Evolutionary conservation across 2,797 vertebrate genomes (phyloP), one percentile per base, ranked within the genome.

Genomic region (Melanotaenia trifasciata): DNA sequence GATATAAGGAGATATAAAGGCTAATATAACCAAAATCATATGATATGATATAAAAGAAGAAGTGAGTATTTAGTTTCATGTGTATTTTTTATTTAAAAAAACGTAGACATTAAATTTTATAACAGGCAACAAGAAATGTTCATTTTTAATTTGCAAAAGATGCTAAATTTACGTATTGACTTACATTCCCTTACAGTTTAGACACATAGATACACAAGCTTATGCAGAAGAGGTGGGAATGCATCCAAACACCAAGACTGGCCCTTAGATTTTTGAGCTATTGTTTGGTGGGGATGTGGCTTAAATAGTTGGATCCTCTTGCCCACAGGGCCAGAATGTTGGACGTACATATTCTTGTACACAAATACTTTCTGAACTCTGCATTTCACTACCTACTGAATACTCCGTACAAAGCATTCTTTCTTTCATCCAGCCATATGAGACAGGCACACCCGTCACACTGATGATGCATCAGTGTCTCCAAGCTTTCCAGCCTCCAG

Each of bases 321-420:
- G 36, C 51, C 64, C 35, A 11, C 3, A 1, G 40, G 58, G 60
- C 66, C 28, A 38, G 30, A 13, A 26, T 53, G 54, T n/a, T 50
- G 63, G 78, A 70, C 4, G 16, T 28, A 30, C 59, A 35, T 22
- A 30, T 40, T 2, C 43, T n/a, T 47, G 18, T 45, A 47, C 61
- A 35, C 61, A 58, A 0, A 76, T 59, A 65, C 51, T 20, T 0
- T 67, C 58, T 72, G 38, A 65, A 58, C 58, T 62, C 30, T n/a
- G 33, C 61, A 74, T 67, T 70, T 79, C 67, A 66, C 68, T 68
- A 58, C 73, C 72, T 76, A 78, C 83, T 84, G 74, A 65, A 58
- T 51, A n/a, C 70, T 78, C 70, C 12, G 18, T 73, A 79, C 63
- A 7, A 53, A 53, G 64, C 64, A 65, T 78, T 32, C 40, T 69